Base-by-base conservation (phyloP, 2,113 vertebrate genomes). In the Terrapene triunguis region DNA sequence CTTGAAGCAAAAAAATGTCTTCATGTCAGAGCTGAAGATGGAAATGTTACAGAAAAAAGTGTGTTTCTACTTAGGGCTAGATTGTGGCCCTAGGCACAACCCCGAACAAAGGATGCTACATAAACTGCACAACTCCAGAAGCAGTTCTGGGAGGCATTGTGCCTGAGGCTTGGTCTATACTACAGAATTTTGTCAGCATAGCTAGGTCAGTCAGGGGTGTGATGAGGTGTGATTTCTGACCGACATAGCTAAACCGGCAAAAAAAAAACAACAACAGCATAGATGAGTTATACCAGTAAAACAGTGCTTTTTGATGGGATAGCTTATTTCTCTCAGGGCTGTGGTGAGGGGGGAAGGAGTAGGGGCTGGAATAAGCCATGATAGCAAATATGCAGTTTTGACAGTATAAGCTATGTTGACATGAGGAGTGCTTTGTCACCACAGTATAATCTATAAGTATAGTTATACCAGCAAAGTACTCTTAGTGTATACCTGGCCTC, bases 1-100 rank as follows among this genome's bases (percentile, higher is more conserved):
- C 12, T 44, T 89, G 78, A 93, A 95, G 80, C 95, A 94, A 87
- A 94, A 86, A 85, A 93, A 94, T 19, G 81, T 90, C 9, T 93
- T 93, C 42, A 90, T 87, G 90, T 53, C 90, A 89, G 85, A 93
- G 85, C 82, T 57, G 57, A 88, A 93, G 95, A 94, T 51, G 80
- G 95, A 92, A 92, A 79, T 0, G 8, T 53, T 94, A 90, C 42
- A 88, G 76, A 95, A 85, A 92, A 47, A 92, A 48, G 53, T 35
- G 44, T 57, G 80, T 96, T 91, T 91, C 93, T 57, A 89, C 87
- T 89, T n/a, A 93, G 55, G 44, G 53, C 62, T 94, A 38, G 29
- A 1, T 5, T 91, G 96, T 92, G 95, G 95, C 82, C 96, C 92
- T 59, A 84, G 90, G 89, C 38, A 57, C 5, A 88, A 93, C 84